Evolutionary conservation across 2,113 vertebrate species (phyloP).

Genomic region (Spea bombifrons): DNA sequence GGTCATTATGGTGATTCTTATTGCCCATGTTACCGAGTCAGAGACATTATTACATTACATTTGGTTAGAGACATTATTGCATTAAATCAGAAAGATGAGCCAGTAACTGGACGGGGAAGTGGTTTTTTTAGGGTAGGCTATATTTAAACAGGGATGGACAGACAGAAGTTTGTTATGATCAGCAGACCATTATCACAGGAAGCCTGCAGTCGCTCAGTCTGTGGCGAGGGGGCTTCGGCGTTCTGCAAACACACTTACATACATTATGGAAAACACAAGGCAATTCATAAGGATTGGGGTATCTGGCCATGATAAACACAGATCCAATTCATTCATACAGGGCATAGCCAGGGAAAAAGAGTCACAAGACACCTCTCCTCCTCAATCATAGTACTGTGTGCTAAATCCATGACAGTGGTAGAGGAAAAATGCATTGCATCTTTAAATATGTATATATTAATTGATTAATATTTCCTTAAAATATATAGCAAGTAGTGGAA

Average conservation of each 20-base stretch:
- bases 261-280: conserved; percentile 3
- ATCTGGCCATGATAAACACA: conserved; percentile 11
- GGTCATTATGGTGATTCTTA: no score
- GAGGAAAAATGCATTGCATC: no score
- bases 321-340: background rate
- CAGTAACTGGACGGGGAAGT: no score
- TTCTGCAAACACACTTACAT: background rate
- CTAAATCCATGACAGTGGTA: no score
- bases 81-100: no score
- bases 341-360: background rate
- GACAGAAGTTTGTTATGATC: background rate
- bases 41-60: no score
- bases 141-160: background rate
- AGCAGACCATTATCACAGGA: conserved; percentile 1
- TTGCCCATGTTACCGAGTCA: no score
- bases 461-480: no score
- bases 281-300: conserved; percentile 15
- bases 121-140: background rate
- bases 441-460: no score
- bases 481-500: no score
- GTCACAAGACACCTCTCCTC: background rate
- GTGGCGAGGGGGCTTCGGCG: background rate
- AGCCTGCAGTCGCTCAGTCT: conserved; percentile 17
- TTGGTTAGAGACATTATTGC: no score
- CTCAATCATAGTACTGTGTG: background rate